A percentile compares a stretch with the other conserved stretches of the same genome.
phyloP scores from a whole-genome alignment of 2,113 vertebrate genomes.

The Chinchilla lanigera region DNA sequence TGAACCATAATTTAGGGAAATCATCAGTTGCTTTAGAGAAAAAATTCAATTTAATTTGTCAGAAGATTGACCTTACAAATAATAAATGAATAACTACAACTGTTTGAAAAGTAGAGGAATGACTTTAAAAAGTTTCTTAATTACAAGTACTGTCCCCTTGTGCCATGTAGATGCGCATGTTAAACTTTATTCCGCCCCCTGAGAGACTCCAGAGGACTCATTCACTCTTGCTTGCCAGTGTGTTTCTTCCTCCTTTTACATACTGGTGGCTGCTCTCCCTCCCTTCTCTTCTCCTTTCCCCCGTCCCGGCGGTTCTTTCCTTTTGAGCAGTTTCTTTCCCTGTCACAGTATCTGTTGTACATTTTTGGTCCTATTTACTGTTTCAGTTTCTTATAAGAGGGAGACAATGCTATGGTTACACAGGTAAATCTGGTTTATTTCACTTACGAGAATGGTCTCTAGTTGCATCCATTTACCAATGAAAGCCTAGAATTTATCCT shows the following conservation, averaged over 20 bases:
- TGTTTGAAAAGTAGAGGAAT: conserved; percentile 3
- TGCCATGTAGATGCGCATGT: not conserved
- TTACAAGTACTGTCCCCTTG: not conserved
- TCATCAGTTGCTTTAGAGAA: conserved; percentile 10
- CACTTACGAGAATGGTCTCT: too few relatives aligned
- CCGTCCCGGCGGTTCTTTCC: too few relatives aligned
- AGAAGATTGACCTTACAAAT: conserved; percentile 2
- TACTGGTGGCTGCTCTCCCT: not conserved
- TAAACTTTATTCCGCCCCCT: not conserved
- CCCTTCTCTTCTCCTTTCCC: too few relatives aligned
- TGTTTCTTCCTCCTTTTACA: not conserved
- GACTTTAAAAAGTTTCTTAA: not conserved
- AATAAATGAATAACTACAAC: not conserved
- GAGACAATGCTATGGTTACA: too few relatives aligned
- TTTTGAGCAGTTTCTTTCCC: too few relatives aligned
- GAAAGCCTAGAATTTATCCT: too few relatives aligned
- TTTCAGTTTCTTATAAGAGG: too few relatives aligned
- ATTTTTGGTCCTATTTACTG: too few relatives aligned
- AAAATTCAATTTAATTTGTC: conserved; percentile 10
- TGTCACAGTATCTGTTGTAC: too few relatives aligned
- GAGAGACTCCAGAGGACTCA: not conserved
- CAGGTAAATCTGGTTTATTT: too few relatives aligned
- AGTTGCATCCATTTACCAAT: too few relatives aligned
- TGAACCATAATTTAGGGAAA: not conserved
- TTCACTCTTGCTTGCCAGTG: not conserved